phyloP scores from a whole-genome alignment of 1,140 invertebrate species.

The Tetramorium alpestre region DNA sequence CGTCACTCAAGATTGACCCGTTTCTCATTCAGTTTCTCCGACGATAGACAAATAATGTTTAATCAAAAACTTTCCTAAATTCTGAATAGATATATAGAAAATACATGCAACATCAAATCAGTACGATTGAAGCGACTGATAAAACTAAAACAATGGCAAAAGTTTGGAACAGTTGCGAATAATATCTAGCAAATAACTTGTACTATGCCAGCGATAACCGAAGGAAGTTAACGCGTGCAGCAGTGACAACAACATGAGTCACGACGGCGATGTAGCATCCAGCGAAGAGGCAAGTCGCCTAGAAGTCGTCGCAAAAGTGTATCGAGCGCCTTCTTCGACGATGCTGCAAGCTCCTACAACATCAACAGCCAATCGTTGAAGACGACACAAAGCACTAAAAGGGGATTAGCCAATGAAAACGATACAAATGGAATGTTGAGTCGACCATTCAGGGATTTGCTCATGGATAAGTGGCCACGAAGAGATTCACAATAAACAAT shows the following conservation, averaged over 20 bases:
- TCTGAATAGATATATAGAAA: not conserved
- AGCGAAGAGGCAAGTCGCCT: conserved; percentile 2
- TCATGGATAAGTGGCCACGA: not conserved
- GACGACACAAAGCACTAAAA: conserved; percentile 9
- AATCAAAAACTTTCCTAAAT: not conserved
- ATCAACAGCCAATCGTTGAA: conserved; percentile 52
- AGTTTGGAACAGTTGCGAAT: not conserved
- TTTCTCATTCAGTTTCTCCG: not conserved
- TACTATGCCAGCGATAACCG: conserved; percentile 13
- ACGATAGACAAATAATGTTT: not conserved
- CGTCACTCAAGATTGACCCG: not conserved
- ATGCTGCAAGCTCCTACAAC: conserved; percentile 56
- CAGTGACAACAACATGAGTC: conserved; percentile 7
- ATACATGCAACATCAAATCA: not conserved
- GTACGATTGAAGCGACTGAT: conserved; percentile 1
- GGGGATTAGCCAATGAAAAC: not conserved
- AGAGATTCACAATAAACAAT: conserved; percentile 14
- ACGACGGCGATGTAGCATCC: conserved; percentile 36
- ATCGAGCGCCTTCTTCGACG: conserved; percentile 52
- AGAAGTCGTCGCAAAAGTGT: conserved; percentile 55
- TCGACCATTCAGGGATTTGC: not conserved
- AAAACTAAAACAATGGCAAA: not conserved
- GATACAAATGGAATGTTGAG: not conserved
- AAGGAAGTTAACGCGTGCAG: conserved; percentile 23
- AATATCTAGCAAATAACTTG: conserved; percentile 36